phyloP scores from a whole-genome alignment of 2,113 vertebrate genomes.

The Ranitomeya imitator region DNA sequence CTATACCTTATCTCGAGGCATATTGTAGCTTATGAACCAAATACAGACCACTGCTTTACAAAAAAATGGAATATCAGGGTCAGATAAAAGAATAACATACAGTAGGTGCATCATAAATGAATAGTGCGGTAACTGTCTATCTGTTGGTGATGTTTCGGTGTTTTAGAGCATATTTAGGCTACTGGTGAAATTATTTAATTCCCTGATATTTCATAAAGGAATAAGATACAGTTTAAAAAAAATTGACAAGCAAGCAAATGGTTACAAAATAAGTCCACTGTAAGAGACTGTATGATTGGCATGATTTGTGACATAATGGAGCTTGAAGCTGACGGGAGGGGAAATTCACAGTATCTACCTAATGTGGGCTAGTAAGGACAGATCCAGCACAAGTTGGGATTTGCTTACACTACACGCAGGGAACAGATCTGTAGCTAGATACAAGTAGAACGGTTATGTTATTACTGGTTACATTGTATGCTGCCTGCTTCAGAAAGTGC shows the following conservation, averaged over 20 bases:
- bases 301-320: neutral
- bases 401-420: neutral
- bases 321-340: too few relatives aligned
- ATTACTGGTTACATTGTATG: neutral
- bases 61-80: neutral
- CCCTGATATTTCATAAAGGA: neutral
- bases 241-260: slow-evolving; percentile 47
- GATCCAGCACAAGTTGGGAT: neutral
- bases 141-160: neutral
- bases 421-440: neutral
- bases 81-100: neutral
- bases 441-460: neutral
- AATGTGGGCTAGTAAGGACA: neutral
- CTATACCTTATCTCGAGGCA: neutral
- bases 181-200: neutral
- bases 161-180: neutral
- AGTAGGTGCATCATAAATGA: neutral
- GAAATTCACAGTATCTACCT: neutral
- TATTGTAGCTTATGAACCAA: neutral
- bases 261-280: slow-evolving; percentile 47
- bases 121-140: neutral
- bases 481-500: neutral
- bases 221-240: neutral
- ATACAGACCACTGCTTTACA: neutral
- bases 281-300: neutral